phyloP scores from a whole-genome alignment of 2,888 invertebrate genomes.

The Hedychridium roseum region DNA sequence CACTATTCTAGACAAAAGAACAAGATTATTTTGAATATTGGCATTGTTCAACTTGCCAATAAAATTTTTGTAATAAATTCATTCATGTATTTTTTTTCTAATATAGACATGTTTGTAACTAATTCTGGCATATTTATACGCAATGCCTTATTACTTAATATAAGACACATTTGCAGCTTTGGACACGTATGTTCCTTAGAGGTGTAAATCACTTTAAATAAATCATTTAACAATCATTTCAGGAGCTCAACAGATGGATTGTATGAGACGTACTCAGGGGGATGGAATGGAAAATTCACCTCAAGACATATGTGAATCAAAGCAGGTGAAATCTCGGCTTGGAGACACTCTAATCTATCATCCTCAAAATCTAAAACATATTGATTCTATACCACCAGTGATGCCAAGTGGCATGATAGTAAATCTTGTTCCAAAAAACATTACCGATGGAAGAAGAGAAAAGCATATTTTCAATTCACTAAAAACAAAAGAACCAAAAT shows the following conservation, averaged over 20 bases:
- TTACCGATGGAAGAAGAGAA: constrained; percentile 68
- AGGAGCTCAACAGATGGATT: constrained; percentile 46
- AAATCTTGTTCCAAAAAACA: constrained; percentile 71
- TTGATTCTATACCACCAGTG: constrained; percentile 60
- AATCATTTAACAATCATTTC: too few relatives aligned
- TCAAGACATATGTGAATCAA: constrained; percentile 39
- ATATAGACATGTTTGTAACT: too few relatives aligned
- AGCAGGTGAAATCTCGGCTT: constrained; percentile 48
- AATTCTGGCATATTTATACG: too few relatives aligned
- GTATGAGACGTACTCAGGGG: constrained; percentile 71
- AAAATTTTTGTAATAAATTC: too few relatives aligned
- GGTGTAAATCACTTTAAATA: too few relatives aligned
- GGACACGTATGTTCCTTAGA: too few relatives aligned
- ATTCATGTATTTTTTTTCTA: too few relatives aligned
- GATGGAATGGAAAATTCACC: constrained; percentile 78
- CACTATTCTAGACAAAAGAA: too few relatives aligned
- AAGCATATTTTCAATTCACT: constrained; percentile 58
- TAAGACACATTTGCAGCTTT: too few relatives aligned
- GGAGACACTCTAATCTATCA: constrained; percentile 62
- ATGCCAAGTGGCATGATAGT: constrained; percentile 69
- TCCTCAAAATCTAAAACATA: constrained; percentile 58
- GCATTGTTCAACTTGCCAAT: too few relatives aligned
- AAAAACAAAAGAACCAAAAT: constrained; percentile 77
- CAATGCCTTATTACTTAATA: too few relatives aligned
- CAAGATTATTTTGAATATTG: too few relatives aligned